These are phyloP conservation scores for Ciconia boyciana DNA, from an alignment of 2,113 vertebrate genomes.

Conservation along the genomic window DNA sequence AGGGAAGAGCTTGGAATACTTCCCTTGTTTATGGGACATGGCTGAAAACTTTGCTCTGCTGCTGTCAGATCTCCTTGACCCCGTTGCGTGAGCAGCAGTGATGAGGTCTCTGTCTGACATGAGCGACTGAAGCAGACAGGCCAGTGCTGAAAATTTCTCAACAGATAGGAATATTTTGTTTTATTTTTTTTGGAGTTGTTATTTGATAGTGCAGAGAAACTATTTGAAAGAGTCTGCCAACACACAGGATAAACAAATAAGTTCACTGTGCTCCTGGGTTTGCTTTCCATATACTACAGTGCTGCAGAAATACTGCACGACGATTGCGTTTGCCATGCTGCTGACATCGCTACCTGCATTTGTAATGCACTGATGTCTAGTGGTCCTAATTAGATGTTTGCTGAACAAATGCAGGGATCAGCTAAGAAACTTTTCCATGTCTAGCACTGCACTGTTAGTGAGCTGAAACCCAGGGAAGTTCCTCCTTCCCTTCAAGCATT, in stretches of 20 bases:
- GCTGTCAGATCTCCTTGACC: neutral
- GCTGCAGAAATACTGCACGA: fast-evolving
- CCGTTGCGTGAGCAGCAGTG: neutral
- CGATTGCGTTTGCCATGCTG: neutral
- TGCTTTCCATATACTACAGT: neutral
- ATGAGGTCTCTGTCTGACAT: neutral
- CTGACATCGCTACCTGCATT: neutral
- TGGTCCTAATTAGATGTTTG: neutral
- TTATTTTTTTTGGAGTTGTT: neutral
- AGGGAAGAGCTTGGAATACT: neutral
- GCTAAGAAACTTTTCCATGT: neutral
- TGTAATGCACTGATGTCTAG: neutral
- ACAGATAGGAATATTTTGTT: neutral
- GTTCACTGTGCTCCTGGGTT: neutral
- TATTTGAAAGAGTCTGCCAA: neutral
- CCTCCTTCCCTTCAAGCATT: neutral
- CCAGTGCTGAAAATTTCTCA: neutral
- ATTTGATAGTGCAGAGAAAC: neutral
- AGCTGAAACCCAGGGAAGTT: neutral
- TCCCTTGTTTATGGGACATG: neutral
- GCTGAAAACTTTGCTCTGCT: neutral
- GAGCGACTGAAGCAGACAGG: neutral
- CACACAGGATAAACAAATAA: neutral
- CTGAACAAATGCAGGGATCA: neutral
- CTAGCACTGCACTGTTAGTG: neutral